Evolutionary conservation across 2,888 invertebrate species (phyloP).

Genomic region (Rugalucina vietnamica): DNA sequence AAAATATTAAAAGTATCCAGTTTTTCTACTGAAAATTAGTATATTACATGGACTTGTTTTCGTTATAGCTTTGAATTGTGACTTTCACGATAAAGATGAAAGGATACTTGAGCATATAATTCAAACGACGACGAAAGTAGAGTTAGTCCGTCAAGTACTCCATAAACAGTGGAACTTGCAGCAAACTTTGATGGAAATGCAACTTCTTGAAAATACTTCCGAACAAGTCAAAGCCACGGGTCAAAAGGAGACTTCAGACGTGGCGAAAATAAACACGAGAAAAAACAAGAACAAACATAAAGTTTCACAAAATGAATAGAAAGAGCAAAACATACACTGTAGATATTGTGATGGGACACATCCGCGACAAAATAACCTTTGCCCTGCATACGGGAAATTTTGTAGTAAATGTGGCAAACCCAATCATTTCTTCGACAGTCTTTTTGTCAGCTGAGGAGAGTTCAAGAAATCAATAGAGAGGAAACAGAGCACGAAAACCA

Average conservation of each 20-base stretch:
- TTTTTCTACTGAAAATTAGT: too few species aligned
- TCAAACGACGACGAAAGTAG: background rate
- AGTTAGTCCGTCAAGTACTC: background rate
- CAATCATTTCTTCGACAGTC: constrained; percentile 21
- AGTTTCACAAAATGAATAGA: too few species aligned
- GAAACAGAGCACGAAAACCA: too few species aligned
- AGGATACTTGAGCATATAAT: constrained; percentile 11
- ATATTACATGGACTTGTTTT: too few species aligned
- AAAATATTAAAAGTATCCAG: too few species aligned
- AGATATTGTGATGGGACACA: background rate
- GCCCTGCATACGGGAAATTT: background rate
- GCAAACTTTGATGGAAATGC: background rate
- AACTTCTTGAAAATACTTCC: background rate
- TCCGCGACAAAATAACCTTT: background rate
- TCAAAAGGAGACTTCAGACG: background rate
- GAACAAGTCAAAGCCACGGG: background rate
- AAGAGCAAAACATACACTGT: too few species aligned
- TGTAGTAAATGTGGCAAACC: constrained; percentile 14
- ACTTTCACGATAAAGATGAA: constrained; percentile 10
- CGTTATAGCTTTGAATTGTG: background rate
- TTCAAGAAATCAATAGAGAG: background rate
- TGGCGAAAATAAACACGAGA: background rate
- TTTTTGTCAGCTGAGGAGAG: background rate
- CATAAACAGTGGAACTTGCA: background rate
- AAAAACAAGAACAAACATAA: too few species aligned